Percentiles rank a stretch among this genome's conserved stretches.
These are phyloP conservation scores for Fregata magnificens DNA, from an alignment of 2,113 vertebrate species.

Conservation along the genomic window DNA sequence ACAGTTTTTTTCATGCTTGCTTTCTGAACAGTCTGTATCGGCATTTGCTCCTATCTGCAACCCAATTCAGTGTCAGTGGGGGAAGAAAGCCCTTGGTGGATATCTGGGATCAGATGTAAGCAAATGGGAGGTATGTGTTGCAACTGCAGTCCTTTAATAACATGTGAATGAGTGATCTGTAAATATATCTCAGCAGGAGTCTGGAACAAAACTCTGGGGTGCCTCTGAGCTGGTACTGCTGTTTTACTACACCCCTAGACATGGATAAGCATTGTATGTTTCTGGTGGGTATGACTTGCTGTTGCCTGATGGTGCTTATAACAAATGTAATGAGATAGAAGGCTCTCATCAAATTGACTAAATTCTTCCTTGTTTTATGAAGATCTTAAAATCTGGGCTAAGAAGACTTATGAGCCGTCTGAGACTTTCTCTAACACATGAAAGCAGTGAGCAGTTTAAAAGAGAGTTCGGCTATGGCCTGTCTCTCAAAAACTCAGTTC, in stretches of 20 bases:
- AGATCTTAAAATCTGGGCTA: background rate
- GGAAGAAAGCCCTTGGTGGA: conserved; percentile 91
- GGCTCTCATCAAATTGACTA: background rate
- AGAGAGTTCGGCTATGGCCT: background rate
- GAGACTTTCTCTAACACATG: background rate
- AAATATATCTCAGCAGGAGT: background rate
- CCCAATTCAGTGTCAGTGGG: conserved; percentile 92
- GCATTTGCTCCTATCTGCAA: conserved; percentile 97
- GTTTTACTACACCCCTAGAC: background rate
- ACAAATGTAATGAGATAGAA: background rate
- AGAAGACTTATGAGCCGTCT: background rate
- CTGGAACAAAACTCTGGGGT: background rate
- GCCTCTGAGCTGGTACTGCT: background rate
- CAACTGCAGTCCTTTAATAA: background rate
- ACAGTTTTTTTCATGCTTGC: background rate
- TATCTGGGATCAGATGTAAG: conserved; percentile 88
- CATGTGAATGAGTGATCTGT: background rate
- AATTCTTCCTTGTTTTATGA: background rate
- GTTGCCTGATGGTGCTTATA: background rate
- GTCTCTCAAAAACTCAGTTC: background rate
- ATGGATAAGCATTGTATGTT: background rate
- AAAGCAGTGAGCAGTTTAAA: background rate
- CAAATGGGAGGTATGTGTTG: conserved; percentile 88
- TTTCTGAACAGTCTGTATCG: conserved; percentile 84
- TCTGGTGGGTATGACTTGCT: background rate